Evolutionary conservation across 2,113 vertebrate genomes (phyloP).

Genomic region (Marmota flaviventris): DNA sequence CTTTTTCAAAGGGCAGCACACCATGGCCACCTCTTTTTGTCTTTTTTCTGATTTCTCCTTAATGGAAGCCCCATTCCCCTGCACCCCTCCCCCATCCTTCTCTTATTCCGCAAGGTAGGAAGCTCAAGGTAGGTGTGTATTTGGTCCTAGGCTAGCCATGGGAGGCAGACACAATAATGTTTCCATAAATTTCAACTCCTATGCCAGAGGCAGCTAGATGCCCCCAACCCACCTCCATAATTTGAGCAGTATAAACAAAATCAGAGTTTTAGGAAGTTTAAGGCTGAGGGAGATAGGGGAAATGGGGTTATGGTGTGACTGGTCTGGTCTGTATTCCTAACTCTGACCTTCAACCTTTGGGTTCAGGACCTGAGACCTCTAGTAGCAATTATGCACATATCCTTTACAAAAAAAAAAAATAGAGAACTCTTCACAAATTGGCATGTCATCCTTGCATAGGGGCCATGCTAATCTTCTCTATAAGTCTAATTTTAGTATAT

Average conservation of each 20-base stretch:
- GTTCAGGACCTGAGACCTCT: not conserved
- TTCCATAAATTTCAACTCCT: slow-evolving; percentile 41
- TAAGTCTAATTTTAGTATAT: no score
- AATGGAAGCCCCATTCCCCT: not conserved
- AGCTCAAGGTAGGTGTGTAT: not conserved
- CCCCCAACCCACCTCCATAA: not conserved
- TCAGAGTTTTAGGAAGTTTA: slow-evolving; percentile 40
- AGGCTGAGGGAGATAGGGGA: not conserved
- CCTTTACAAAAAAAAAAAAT: no score
- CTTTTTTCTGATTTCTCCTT: slow-evolving; percentile 61
- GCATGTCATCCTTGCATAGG: no score
- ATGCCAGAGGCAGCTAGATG: slow-evolving; percentile 27
- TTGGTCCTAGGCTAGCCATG: not conserved
- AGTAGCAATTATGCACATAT: not conserved
- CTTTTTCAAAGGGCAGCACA: slow-evolving; percentile 77
- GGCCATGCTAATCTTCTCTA: no score
- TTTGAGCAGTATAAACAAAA: slow-evolving; percentile 58
- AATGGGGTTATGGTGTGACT: not conserved
- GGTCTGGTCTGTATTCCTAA: not conserved
- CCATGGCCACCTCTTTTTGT: not conserved
- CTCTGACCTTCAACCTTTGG: slow-evolving; percentile 15
- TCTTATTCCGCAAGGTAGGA: not conserved
- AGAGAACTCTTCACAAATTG: no score
- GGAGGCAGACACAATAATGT: not conserved
- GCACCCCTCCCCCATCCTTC: not conserved